phyloP scores from a whole-genome alignment of 2,113 vertebrate species.

The Ictalurus furcatus region DNA sequence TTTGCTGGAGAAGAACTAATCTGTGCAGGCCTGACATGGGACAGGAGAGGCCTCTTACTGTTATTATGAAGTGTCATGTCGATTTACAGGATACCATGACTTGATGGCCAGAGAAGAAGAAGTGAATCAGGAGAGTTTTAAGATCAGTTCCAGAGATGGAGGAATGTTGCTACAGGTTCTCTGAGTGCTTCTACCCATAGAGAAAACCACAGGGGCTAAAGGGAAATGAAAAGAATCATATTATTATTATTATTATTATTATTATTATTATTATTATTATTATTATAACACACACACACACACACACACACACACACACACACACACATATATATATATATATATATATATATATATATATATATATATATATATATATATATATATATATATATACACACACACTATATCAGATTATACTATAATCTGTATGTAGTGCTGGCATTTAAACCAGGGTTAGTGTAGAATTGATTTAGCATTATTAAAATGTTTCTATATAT shows the following conservation, averaged over 20 bases:
- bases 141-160: conserved; percentile 43
- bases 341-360: too few relatives aligned
- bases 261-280: too few relatives aligned
- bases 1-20: conserved; percentile 83
- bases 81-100: conserved; percentile 73
- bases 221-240: neutral
- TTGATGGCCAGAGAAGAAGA: conserved; percentile 68
- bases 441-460: neutral
- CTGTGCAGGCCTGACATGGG: conserved; percentile 80
- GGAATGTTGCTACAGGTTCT: conserved; percentile 25
- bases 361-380: too few relatives aligned
- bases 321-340: too few relatives aligned
- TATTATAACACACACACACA: too few relatives aligned
- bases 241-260: too few relatives aligned
- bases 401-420: too few relatives aligned
- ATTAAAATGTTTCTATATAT: neutral
- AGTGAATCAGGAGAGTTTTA: conserved; percentile 63
- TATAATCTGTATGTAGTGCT: neutral
- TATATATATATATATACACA: too few relatives aligned
- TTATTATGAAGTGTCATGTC: conserved; percentile 83
- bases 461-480: neutral
- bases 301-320: too few relatives aligned
- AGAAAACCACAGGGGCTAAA: neutral
- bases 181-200: neutral
- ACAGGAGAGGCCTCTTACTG: conserved; percentile 81